phyloP scores from a whole-genome alignment of 2,888 invertebrate species.

The Spisula subtruncata region DNA sequence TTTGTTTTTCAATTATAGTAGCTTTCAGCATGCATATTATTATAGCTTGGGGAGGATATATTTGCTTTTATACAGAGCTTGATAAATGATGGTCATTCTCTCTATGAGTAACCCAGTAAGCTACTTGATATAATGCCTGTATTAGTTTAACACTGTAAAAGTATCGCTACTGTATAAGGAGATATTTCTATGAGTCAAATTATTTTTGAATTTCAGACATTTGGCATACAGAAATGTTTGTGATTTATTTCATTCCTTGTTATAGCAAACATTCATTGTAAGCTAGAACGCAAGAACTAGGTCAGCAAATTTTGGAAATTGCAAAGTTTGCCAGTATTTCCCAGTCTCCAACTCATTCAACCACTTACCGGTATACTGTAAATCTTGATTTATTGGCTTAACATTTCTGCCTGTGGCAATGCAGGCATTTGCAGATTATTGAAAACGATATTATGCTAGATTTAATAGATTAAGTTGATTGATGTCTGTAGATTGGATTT shows the following conservation, averaged over 20 bases:
- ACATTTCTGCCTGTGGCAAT: not conserved
- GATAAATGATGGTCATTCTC: not conserved
- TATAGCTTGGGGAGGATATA: not conserved
- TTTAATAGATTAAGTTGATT: not conserved
- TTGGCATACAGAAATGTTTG: too few species aligned
- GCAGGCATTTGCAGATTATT: not conserved
- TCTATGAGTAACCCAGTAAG: not conserved
- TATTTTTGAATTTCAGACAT: too few species aligned
- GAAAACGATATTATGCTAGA: not conserved
- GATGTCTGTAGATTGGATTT: not conserved
- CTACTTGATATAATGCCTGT: conserved; percentile 12
- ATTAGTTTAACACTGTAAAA: not conserved
- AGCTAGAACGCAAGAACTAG: too few species aligned
- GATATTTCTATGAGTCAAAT: too few species aligned
- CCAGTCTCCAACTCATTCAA: too few species aligned
- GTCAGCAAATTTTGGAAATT: too few species aligned
- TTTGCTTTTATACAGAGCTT: not conserved
- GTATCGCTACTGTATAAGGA: not conserved
- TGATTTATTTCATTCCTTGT: too few species aligned
- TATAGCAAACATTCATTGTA: too few species aligned
- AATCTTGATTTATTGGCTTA: not conserved
- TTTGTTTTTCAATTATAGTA: not conserved
- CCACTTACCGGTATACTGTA: too few species aligned
- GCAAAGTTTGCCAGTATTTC: too few species aligned
- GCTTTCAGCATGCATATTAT: not conserved